These are phyloP conservation scores for Pseudochromis fuscus DNA, from an alignment of 2,797 vertebrate genomes.

Conservation along the genomic window DNA sequence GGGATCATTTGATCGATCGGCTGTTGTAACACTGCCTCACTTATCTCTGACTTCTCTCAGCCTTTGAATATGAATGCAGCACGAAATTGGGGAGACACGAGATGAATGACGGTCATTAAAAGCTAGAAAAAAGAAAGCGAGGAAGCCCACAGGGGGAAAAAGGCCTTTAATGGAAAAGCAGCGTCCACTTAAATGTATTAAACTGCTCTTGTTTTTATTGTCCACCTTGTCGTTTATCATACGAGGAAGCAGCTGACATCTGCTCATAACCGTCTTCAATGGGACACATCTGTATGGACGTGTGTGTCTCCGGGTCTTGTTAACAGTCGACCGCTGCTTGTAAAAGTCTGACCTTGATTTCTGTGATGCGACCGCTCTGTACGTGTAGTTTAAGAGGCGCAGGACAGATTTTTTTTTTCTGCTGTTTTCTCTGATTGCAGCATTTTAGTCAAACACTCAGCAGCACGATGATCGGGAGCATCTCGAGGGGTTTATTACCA, in stretches of 20 bases:
- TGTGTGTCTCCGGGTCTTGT: constrained; percentile 1
- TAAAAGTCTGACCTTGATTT: constrained; percentile 27
- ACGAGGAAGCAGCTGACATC: not conserved
- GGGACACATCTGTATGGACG: not conserved
- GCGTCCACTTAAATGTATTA: constrained; percentile 7
- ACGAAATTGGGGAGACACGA: constrained; percentile 13
- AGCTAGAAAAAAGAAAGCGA: not conserved
- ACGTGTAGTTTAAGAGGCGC: not conserved
- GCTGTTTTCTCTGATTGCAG: constrained; percentile 7
- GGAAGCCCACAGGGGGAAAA: constrained; percentile 1
- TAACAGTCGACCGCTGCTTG: not conserved
- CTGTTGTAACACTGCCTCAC: not conserved
- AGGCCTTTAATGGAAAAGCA: not conserved
- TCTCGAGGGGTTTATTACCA: not conserved
- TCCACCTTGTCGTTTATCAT: not conserved
- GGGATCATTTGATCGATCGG: constrained; percentile 13
- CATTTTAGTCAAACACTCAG: constrained; percentile 6
- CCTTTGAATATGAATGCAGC: constrained; percentile 34
- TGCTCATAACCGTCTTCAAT: not conserved
- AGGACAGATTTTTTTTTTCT: not conserved
- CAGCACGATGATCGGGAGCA: not conserved
- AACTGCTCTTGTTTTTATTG: not conserved
- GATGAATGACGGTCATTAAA: constrained; percentile 49
- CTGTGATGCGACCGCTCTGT: constrained; percentile 13
- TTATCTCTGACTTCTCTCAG: not conserved